phyloP scores from a whole-genome alignment of 2,797 vertebrate genomes.

The Falco concolor region DNA sequence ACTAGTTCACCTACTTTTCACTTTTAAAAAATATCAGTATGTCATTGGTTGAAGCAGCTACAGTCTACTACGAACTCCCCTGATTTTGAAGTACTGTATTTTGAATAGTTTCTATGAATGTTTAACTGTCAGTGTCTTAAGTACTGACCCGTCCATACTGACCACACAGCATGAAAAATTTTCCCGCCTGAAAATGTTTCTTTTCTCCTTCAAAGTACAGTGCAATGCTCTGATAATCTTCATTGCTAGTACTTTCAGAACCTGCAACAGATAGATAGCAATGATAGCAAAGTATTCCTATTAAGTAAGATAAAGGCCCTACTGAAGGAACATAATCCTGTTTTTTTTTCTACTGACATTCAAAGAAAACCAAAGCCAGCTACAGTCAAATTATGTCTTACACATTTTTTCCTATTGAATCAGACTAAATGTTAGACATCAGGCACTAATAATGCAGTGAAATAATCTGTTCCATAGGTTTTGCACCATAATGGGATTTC shows the following conservation, averaged over 20 bases:
- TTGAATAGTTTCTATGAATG: background rate
- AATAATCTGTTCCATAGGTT: background rate
- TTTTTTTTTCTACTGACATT: background rate
- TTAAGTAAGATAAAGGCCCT: background rate
- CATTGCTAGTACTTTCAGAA: slow-evolving; percentile 82
- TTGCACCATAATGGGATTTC: background rate
- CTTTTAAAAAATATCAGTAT: background rate
- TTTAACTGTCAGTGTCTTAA: background rate
- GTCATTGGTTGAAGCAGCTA: background rate
- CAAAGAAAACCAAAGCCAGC: background rate
- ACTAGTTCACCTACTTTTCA: background rate
- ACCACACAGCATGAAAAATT: slow-evolving; percentile 92
- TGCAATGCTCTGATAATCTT: slow-evolving; percentile 97
- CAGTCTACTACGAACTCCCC: background rate
- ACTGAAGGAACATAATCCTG: background rate
- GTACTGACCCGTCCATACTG: slow-evolving; percentile 88
- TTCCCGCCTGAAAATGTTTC: slow-evolving; percentile 92
- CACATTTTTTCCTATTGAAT: background rate
- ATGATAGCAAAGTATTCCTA: background rate
- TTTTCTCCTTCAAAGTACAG: slow-evolving; percentile 96
- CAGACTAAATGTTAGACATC: background rate
- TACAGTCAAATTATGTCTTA: background rate
- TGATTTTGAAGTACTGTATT: background rate
- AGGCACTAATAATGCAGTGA: background rate
- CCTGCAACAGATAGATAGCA: slow-evolving; percentile 72